These are phyloP conservation scores for Zonitis immaculata DNA, from an alignment of 2,888 invertebrate species.

Conservation along the genomic window DNA sequence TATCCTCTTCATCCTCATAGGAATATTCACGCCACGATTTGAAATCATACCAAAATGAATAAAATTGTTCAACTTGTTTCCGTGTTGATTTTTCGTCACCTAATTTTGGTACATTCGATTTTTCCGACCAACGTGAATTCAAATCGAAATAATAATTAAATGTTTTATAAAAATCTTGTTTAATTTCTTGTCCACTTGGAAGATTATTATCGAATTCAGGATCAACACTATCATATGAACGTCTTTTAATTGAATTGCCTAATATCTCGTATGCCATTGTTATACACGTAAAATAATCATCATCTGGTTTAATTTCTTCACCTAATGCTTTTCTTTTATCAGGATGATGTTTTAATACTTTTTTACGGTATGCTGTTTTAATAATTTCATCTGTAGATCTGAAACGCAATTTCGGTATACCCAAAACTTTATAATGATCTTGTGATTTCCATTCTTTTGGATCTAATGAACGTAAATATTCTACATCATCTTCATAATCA, in stretches of 20 bases:
- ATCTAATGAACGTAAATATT: conserved; percentile 81
- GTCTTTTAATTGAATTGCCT: conserved; percentile 73
- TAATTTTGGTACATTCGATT: conserved; percentile 76
- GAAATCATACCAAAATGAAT: conserved; percentile 97
- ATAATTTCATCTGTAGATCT: conserved; percentile 90
- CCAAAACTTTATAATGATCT: conserved; percentile 95
- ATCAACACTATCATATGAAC: conserved; percentile 96
- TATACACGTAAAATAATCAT: conserved; percentile 98
- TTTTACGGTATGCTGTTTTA: conserved; percentile 85
- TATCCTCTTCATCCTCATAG: conserved; percentile 97
- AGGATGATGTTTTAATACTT: conserved; percentile 93
- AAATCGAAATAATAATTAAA: conserved; percentile 66
- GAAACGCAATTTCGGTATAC: conserved; percentile 75
- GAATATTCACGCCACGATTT: conserved; percentile 99
- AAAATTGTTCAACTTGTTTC: conserved; percentile 88
- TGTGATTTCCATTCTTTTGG: conserved; percentile 98
- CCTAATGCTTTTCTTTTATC: conserved; percentile 93
- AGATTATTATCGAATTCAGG: conserved; percentile 87
- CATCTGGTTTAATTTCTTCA: conserved; percentile 81
- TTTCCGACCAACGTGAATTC: conserved; percentile 89
- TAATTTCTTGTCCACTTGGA: conserved; percentile 71
- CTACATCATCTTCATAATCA: conserved; percentile 68
- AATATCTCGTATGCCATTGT: conserved; percentile 94
- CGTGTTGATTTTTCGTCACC: conserved; percentile 70
- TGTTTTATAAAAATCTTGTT: conserved; percentile 72